Conservation (phyloP, 2,113 vertebrate species). For the Chamaetylas fuelleborni region DNA sequence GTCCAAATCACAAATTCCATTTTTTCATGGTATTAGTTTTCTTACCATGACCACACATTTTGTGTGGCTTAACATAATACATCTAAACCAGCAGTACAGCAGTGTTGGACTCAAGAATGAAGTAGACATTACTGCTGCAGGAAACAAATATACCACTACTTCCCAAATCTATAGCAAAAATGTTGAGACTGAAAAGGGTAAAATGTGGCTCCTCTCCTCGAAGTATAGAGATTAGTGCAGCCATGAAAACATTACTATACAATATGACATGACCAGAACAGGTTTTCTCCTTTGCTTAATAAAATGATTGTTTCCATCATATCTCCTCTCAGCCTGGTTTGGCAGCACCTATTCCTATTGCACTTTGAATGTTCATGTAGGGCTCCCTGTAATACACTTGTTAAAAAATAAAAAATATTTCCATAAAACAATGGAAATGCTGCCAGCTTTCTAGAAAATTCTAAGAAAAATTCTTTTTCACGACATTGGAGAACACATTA, state of each 20-base stretch:
- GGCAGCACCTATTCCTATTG: neutral
- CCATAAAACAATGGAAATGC: neutral
- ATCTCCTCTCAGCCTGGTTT: neutral
- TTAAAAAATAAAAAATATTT: neutral
- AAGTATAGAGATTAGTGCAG: neutral
- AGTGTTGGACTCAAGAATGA: neutral
- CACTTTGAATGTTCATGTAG: neutral
- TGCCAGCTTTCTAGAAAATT: neutral
- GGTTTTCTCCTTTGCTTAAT: neutral
- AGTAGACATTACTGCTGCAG: neutral
- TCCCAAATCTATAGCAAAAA: neutral
- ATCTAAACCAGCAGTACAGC: neutral
- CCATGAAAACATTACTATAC: neutral
- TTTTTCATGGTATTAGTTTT: neutral
- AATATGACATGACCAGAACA: neutral
- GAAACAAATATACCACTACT: neutral
- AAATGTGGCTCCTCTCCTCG: neutral
- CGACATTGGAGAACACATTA: neutral
- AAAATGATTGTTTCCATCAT: neutral
- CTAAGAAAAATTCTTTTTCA: neutral
- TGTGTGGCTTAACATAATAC: neutral
- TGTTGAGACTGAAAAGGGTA: neutral
- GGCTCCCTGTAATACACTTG: neutral
- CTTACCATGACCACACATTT: neutral
- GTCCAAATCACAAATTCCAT: neutral